Conservation (phyloP, 2,797 vertebrate genomes). For the Sebastes cheni region DNA sequence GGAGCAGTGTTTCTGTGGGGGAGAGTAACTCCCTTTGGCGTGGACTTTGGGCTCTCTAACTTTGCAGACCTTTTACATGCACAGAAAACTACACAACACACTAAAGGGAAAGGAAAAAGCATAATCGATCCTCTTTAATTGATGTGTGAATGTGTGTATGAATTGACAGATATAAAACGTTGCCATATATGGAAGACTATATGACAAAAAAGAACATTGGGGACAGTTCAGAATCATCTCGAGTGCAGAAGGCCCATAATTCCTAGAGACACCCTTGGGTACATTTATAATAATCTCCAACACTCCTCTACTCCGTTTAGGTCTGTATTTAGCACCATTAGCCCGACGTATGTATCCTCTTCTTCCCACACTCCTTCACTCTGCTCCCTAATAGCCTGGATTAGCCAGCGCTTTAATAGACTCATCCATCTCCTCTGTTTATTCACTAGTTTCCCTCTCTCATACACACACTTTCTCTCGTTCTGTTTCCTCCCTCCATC, state of each 20-base stretch:
- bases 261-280: slow-evolving; percentile 10
- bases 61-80: too few species aligned
- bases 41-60: too few species aligned
- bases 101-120: too few species aligned
- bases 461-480: slow-evolving; percentile 8
- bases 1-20: too few species aligned
- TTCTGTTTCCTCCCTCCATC: slow-evolving; percentile 7
- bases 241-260: slow-evolving; percentile 14
- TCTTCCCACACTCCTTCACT: slow-evolving; percentile 60
- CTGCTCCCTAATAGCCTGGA: slow-evolving; percentile 75
- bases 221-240: background rate
- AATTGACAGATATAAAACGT: background rate
- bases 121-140: background rate
- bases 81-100: too few species aligned
- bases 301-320: slow-evolving; percentile 41
- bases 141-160: background rate
- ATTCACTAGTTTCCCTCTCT: slow-evolving; percentile 57
- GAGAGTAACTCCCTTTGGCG: too few species aligned
- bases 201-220: background rate
- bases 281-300: slow-evolving; percentile 61
- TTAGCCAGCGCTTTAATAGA: slow-evolving; percentile 76
- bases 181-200: background rate
- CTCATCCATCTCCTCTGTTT: slow-evolving; percentile 79
- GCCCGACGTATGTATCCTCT: slow-evolving; percentile 56
- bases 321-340: slow-evolving; percentile 76